Evolutionary conservation across 2,888 invertebrate genomes (phyloP).

Genomic region (Marronus borbonicus): DNA sequence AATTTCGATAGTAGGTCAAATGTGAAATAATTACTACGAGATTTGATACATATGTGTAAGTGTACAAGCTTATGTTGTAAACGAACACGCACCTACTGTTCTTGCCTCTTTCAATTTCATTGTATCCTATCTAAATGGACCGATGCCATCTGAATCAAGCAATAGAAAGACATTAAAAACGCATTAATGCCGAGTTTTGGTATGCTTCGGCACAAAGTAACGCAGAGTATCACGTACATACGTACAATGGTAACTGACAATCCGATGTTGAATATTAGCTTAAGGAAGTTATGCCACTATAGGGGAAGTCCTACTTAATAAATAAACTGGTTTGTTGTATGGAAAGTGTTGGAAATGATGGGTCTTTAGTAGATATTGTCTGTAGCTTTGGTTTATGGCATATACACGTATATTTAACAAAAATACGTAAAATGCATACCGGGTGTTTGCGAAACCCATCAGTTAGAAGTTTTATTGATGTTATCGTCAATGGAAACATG

Average conservation of each 20-base stretch:
- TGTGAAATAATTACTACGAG: conserved; percentile 27
- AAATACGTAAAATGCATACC: too few relatives aligned
- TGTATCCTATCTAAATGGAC: conserved; percentile 31
- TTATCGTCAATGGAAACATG: too few relatives aligned
- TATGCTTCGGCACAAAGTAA: background rate
- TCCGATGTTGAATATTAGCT: background rate
- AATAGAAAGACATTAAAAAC: conserved; percentile 36
- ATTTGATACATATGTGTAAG: background rate
- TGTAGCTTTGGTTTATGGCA: too few relatives aligned
- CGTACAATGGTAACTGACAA: conserved; percentile 1
- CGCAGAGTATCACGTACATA: background rate
- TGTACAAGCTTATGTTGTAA: background rate
- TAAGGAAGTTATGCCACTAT: background rate
- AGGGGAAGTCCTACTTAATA: too few relatives aligned
- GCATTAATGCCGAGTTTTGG: conserved; percentile 3
- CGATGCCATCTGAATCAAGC: conserved; percentile 27
- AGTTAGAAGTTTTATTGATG: too few relatives aligned
- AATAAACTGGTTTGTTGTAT: background rate
- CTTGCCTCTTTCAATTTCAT: conserved; percentile 33
- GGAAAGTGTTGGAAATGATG: background rate
- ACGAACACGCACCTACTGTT: background rate
- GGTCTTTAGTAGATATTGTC: too few relatives aligned
- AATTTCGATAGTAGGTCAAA: conserved; percentile 41
- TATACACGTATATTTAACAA: too few relatives aligned
- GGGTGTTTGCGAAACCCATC: too few relatives aligned